Percentiles rank a stretch among this genome's conserved stretches.
phyloP scores from a whole-genome alignment of 2,888 invertebrate genomes.

The Rhingia rostrata region DNA sequence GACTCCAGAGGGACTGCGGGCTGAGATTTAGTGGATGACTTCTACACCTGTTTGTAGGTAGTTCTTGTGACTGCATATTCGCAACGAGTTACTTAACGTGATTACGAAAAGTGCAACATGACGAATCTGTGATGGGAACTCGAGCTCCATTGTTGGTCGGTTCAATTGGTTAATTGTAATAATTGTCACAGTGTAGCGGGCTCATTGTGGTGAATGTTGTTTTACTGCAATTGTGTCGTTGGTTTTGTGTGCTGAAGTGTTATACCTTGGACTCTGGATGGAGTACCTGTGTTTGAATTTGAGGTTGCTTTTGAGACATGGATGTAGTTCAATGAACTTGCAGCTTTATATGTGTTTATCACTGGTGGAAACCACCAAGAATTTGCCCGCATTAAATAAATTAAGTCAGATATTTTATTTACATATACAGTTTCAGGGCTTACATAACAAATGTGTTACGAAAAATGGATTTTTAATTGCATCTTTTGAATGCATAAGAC shows the following conservation, averaged over 20 bases:
- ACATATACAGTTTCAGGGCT: too few relatives aligned
- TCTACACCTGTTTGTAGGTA: constrained; percentile 2
- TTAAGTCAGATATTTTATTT: too few relatives aligned
- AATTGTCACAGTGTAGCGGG: constrained; percentile 31
- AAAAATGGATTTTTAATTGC: too few relatives aligned
- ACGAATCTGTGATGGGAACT: constrained; percentile 49
- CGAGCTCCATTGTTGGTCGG: constrained; percentile 39
- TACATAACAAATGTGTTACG: too few relatives aligned
- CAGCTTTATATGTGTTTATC: not conserved
- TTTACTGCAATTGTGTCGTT: constrained; percentile 23
- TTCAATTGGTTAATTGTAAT: constrained; percentile 45
- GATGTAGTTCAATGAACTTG: constrained; percentile 20
- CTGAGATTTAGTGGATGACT: not conserved
- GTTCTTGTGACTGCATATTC: constrained; percentile 47
- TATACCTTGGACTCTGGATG: constrained; percentile 47
- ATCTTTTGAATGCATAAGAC: too few relatives aligned
- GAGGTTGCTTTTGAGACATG: constrained; percentile 27
- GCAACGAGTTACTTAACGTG: constrained; percentile 57
- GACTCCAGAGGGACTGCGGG: not conserved
- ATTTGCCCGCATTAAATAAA: too few relatives aligned
- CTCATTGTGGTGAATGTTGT: constrained; percentile 47
- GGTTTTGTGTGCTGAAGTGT: constrained; percentile 26
- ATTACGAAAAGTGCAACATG: constrained; percentile 54
- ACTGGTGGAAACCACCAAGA: not conserved
- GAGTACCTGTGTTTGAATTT: constrained; percentile 21